Base-by-base conservation (phyloP, 2,888 invertebrate species). In the Formica aserva region DNA sequence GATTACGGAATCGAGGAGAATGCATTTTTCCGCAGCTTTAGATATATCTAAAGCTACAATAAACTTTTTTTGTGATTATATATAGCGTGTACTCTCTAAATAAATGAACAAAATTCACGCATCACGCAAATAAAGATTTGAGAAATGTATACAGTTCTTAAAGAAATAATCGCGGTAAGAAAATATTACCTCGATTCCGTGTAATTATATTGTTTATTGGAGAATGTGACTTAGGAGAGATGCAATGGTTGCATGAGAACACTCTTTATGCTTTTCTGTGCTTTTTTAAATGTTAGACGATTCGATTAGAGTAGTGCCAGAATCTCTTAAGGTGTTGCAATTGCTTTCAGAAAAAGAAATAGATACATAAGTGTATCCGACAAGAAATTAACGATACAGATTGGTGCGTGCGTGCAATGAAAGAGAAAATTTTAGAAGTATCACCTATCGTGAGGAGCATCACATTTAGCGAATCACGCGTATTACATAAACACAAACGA, bases 241-340 rank as follows among this genome's bases (percentile, higher is more conserved):
- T 41, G 66, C 77, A 48, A 76, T 80, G 63, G 71, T 77, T 87
- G 86, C 86, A 87, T 87, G 86, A 84, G 60, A 72, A 57, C 74
- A 71, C 48, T 83, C 75, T 67, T 57, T 71, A 76, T 77, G 86
- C 83, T 87, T 87, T 74, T 82, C 81, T 86, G 84, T 84, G 86
- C 86, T 87, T 86, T 74, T 41, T 69, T 80, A 71, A 60, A 71
- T 71, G 78, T 80, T 78, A 78, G 71, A 60, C 35, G 66, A 67
- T 41, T 67, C 41, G 60, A 80, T 80, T 80, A 80, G 45, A 71
- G 45, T 78, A 78, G 71, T 45, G 52, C 26, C 45, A 80, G 78
- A 69, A 45, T 78, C 32, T 78, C 32, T 78, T 57, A 57, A 78
- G 57, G 45, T 69, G 41, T 45, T 45, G 60, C 78, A 48, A 71